Evolutionary conservation across 2,888 invertebrate species (phyloP).

Genomic region (Troides oblongomaculatus): DNA sequence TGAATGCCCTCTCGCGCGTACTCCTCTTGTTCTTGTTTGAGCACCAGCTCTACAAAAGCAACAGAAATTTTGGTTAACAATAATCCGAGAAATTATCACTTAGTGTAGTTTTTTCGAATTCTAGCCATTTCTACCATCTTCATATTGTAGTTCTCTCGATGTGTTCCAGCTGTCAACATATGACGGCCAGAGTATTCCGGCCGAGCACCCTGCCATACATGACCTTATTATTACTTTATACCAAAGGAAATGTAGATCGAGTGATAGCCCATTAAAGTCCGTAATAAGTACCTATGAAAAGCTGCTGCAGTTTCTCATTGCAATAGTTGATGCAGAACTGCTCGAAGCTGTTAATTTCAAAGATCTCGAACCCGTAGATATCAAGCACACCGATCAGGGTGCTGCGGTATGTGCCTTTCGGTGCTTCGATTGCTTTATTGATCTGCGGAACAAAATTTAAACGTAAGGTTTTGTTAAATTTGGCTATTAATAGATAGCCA

Average conservation of each 20-base stretch:
- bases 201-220: too few species aligned
- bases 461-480: too few species aligned
- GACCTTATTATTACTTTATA: too few species aligned
- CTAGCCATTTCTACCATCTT: too few species aligned
- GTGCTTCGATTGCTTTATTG: slow-evolving; percentile 93
- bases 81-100: neutral
- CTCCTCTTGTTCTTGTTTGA: slow-evolving; percentile 99
- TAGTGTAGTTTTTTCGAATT: too few species aligned
- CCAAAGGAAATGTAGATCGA: too few species aligned
- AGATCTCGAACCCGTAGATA: slow-evolving; percentile 99
- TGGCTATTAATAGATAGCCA: too few species aligned
- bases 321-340: slow-evolving; percentile 99
- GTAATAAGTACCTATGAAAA: slow-evolving; percentile 89
- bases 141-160: too few species aligned
- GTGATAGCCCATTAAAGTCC: too few species aligned
- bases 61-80: neutral
- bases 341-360: slow-evolving; percentile 97
- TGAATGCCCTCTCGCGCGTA: slow-evolving; percentile 96
- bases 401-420: slow-evolving; percentile 82
- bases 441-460: slow-evolving; percentile 75
- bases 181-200: too few species aligned
- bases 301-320: slow-evolving; percentile 98
- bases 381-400: slow-evolving; percentile 97
- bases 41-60: slow-evolving; percentile 88
- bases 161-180: too few species aligned